Evolutionary conservation across 2,113 vertebrate genomes (phyloP).

Genomic region (Prionailurus bengalensis): DNA sequence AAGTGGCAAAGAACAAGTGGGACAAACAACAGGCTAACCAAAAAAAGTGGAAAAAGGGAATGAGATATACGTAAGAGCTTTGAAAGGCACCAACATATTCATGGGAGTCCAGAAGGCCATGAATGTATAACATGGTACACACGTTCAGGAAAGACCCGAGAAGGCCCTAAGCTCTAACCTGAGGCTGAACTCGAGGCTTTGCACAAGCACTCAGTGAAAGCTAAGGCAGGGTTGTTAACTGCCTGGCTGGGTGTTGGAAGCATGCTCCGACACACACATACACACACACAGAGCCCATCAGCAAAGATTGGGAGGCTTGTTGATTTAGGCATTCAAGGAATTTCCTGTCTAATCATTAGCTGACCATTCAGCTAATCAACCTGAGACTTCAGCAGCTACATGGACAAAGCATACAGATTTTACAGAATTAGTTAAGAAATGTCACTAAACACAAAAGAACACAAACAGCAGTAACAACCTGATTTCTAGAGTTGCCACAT

Average conservation of each 20-base stretch:
- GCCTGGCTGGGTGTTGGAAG: background rate
- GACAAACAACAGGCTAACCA: background rate
- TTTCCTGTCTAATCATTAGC: background rate
- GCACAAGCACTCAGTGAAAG: background rate
- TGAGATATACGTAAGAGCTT: background rate
- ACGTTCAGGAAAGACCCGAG: background rate
- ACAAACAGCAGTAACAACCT: background rate
- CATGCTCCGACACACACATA: background rate
- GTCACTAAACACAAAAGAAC: background rate
- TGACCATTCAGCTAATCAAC: background rate
- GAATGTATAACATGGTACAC: background rate
- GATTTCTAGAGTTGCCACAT: background rate
- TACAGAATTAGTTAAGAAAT: background rate
- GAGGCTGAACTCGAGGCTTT: background rate
- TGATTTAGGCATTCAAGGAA: background rate
- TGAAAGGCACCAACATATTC: background rate
- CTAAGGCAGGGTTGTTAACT: background rate
- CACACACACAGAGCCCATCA: background rate
- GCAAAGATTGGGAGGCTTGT: background rate
- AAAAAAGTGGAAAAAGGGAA: background rate
- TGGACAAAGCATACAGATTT: background rate
- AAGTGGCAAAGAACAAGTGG: background rate
- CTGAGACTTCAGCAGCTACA: background rate
- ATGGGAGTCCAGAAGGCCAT: background rate
- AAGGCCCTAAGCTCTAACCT: background rate